Percentiles rank a stretch among this genome's conserved stretches.
These are phyloP conservation scores for Scopus umbretta DNA, from an alignment of 2,113 vertebrate genomes.

Conservation along the genomic window DNA sequence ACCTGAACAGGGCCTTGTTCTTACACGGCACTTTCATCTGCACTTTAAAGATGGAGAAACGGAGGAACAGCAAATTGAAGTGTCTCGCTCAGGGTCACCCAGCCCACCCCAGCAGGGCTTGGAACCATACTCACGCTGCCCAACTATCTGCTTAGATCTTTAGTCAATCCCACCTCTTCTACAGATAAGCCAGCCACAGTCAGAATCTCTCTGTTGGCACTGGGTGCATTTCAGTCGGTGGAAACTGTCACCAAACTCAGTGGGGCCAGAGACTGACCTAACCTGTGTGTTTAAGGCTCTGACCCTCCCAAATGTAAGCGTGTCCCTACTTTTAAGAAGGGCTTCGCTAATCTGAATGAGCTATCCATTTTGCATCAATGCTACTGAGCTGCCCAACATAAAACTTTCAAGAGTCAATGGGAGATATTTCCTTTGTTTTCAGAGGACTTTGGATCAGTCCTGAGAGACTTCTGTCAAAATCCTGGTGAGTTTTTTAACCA, in stretches of 20 bases:
- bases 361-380: neutral
- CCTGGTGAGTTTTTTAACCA: neutral
- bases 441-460: neutral
- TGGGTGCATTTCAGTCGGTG: neutral
- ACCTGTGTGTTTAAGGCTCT: neutral
- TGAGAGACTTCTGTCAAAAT: neutral
- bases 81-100: neutral
- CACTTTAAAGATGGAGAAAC: rapidly evolving
- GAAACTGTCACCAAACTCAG: neutral
- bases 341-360: neutral
- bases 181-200: rapidly evolving
- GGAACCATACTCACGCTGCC: rapidly evolving
- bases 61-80: neutral
- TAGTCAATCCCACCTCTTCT: neutral
- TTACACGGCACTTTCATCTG: neutral
- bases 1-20: neutral
- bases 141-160: neutral
- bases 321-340: neutral
- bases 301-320: neutral
- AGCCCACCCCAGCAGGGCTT: neutral
- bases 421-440: neutral
- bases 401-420: neutral
- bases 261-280: neutral
- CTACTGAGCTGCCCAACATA: neutral
- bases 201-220: neutral